Evolutionary conservation across 2,888 invertebrate genomes (phyloP), one percentile per base, ranked within the genome.

Genomic region (Toxonevra muliebris): DNA sequence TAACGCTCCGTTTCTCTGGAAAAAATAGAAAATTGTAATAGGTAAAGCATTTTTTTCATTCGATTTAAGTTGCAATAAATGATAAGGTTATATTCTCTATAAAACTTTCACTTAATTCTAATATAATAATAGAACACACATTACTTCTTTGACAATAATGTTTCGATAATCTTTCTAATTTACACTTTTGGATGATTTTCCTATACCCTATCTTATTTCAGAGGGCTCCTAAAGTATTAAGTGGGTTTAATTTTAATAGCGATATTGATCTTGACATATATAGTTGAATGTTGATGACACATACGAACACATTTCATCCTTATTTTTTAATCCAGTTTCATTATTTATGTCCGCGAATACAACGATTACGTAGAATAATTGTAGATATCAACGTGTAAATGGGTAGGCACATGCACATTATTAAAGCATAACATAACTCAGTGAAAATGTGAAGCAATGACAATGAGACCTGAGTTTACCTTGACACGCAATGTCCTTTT

Each of bases 1-100:
- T 95, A 96, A 65, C 94, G 89, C 77, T 92, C 92, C 72, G 89
- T 89, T 79, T 94, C 92, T 78, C 95, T 95, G 73, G 50, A 75
- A 70, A n/a, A 30, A 73, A 57, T 69, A 65, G 15, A 13, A 45
- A 57, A 48, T 13, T n/a, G 17, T 15, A 41, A 55, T 52, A 60
- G 19, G 12, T 53, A 54, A 42, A 12, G 30, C 52, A 62, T 50
- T 58, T 12, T 67, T 52, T 2, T 13, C n/a, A 64, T 64, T 55
- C 43, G 40, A 55, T 43, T 54, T 19, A 30, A 30, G 2, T 30
- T 30, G n/a, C n/a, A n/a, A n/a, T n/a, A n/a, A n/a, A n/a, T n/a
- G n/a, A n/a, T n/a, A n/a, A n/a, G n/a, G n/a, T n/a, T n/a, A n/a
- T n/a, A n/a, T n/a, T n/a, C n/a, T n/a, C n/a, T n/a, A n/a, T n/a